These are phyloP conservation scores for Spinus pinus DNA, from an alignment of 2,797 vertebrate genomes.

Conservation along the genomic window DNA sequence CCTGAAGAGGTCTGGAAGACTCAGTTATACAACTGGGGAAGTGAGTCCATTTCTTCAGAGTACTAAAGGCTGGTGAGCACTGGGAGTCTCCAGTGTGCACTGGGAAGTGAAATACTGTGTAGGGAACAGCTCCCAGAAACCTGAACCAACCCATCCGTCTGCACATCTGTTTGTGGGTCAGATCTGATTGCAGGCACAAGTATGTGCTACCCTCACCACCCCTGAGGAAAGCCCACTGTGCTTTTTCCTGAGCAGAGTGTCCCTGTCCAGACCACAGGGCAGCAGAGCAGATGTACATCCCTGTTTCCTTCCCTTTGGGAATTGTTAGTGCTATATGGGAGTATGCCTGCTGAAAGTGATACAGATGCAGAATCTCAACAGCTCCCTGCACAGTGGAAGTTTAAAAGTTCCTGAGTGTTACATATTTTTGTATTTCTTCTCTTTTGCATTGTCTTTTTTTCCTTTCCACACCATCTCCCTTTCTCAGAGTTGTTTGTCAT, in stretches of 20 bases:
- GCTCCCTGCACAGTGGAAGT: neutral
- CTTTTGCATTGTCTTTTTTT: neutral
- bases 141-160: rapidly evolving
- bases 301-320: neutral
- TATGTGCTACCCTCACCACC: rapidly evolving
- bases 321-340: neutral
- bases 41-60: neutral
- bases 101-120: neutral
- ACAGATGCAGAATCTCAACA: neutral
- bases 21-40: neutral
- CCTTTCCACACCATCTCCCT: neutral
- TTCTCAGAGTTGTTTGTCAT: neutral
- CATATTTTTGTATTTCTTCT: neutral
- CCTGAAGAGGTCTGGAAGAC: neutral
- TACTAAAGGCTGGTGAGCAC: neutral
- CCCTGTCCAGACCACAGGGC: neutral
- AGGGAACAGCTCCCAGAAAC: neutral
- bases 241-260: neutral
- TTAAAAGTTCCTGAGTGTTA: neutral
- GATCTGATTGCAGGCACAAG: neutral
- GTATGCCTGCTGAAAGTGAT: neutral
- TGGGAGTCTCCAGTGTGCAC: neutral
- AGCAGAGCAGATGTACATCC: neutral
- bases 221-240: neutral
- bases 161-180: neutral